A percentile compares a stretch with the other conserved stretches of the same genome.
phyloP scores from a whole-genome alignment of 2,888 invertebrate genomes.

The Schizaphis graminum region DNA sequence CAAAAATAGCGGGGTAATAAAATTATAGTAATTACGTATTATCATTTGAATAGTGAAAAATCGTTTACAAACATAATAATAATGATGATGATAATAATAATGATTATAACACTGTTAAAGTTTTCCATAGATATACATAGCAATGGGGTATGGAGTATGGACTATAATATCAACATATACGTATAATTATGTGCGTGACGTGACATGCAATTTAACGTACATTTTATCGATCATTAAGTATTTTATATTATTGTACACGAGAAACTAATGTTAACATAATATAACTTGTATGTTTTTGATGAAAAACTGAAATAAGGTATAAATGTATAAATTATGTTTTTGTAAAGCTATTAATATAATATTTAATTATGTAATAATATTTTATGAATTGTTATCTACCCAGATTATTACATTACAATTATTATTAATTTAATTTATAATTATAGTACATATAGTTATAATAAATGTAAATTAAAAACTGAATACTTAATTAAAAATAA shows the following conservation, averaged over 20 bases:
- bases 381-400: background rate
- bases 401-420: background rate
- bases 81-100: background rate
- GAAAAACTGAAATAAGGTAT: background rate
- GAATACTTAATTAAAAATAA: background rate
- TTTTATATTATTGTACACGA: background rate
- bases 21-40: background rate
- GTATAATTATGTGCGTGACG: background rate
- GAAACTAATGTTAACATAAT: background rate
- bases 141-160: background rate
- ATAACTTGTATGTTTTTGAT: background rate
- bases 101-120: constrained; percentile 6
- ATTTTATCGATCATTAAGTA: constrained; percentile 1
- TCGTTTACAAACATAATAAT: background rate
- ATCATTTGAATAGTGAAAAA: background rate
- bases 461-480: background rate
- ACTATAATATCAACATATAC: background rate
- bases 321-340: background rate
- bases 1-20: background rate
- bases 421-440: too few species aligned
- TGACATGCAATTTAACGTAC: background rate
- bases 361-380: background rate
- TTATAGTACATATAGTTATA: background rate
- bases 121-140: background rate
- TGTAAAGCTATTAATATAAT: background rate